These are phyloP conservation scores for Glossophaga mutica DNA, from an alignment of 2,797 vertebrate species.

Conservation along the genomic window DNA sequence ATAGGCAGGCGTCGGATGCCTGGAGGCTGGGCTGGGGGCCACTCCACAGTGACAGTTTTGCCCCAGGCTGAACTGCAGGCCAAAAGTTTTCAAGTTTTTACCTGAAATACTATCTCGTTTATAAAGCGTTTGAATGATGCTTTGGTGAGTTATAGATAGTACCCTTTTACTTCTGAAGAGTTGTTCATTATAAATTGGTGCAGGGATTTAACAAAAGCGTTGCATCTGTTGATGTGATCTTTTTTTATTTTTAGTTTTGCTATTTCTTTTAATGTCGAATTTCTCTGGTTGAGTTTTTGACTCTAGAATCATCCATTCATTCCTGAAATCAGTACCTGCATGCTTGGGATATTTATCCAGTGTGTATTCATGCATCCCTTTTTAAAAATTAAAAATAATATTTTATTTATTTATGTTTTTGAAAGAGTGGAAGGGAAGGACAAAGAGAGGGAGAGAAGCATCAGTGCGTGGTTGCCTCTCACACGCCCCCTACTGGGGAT, in stretches of 20 bases:
- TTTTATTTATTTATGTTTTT: neutral
- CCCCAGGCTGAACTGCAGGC: too few relatives aligned
- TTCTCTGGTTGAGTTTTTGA: neutral
- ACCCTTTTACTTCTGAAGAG: neutral
- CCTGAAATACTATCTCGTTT: neutral
- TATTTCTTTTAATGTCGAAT: neutral
- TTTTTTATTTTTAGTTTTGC: neutral
- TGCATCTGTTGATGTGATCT: neutral
- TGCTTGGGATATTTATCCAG: neutral
- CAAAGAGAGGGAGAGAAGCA: too few relatives aligned
- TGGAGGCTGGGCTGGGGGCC: too few relatives aligned
- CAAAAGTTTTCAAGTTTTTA: neutral
- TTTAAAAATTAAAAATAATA: neutral
- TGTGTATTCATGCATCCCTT: too few relatives aligned
- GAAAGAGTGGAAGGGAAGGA: too few relatives aligned
- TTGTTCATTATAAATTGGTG: neutral
- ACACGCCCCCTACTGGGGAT: too few relatives aligned
- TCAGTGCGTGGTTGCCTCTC: too few relatives aligned
- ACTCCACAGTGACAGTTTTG: too few relatives aligned
- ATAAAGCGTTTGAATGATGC: neutral
- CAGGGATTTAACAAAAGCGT: neutral
- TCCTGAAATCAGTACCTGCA: neutral
- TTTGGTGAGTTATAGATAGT: neutral
- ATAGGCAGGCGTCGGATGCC: fast-evolving
- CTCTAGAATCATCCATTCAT: neutral